A percentile compares a stretch with the other conserved stretches of the same genome.
phyloP scores from a whole-genome alignment of 2,888 invertebrate genomes.

The Vanessa cardui region DNA sequence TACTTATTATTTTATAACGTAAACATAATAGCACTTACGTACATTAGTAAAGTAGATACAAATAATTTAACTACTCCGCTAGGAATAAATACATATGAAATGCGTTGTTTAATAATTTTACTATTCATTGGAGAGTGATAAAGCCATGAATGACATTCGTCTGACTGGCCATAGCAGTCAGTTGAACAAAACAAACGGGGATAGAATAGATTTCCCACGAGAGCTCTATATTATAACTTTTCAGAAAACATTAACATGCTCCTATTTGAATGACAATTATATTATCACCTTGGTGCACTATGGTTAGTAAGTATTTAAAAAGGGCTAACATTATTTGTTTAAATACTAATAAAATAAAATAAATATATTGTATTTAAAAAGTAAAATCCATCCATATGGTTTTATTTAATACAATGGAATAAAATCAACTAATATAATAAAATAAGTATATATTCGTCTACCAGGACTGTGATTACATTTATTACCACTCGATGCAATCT shows the following conservation, averaged over 20 bases:
- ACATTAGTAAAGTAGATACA: too few relatives aligned
- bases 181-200: slow-evolving; percentile 71
- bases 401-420: too few relatives aligned
- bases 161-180: slow-evolving; percentile 57
- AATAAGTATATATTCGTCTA: too few relatives aligned
- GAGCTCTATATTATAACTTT: slow-evolving; percentile 69
- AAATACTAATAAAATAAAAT: too few relatives aligned
- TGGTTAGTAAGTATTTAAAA: neutral
- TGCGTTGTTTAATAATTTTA: slow-evolving; percentile 9
- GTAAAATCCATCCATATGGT: too few relatives aligned
- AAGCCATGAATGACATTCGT: slow-evolving; percentile 57
- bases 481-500: too few relatives aligned
- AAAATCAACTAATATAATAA: too few relatives aligned
- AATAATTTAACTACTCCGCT: neutral
- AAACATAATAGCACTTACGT: too few relatives aligned
- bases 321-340: too few relatives aligned
- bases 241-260: slow-evolving; percentile 53
- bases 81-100: neutral
- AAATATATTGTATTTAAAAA: too few relatives aligned
- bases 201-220: slow-evolving; percentile 74
- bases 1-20: too few relatives aligned
- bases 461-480: too few relatives aligned
- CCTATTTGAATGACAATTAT: slow-evolving; percentile 17
- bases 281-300: neutral
- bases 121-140: slow-evolving; percentile 54